phyloP scores from a whole-genome alignment of 2,888 invertebrate species.

The Amiota minor region DNA sequence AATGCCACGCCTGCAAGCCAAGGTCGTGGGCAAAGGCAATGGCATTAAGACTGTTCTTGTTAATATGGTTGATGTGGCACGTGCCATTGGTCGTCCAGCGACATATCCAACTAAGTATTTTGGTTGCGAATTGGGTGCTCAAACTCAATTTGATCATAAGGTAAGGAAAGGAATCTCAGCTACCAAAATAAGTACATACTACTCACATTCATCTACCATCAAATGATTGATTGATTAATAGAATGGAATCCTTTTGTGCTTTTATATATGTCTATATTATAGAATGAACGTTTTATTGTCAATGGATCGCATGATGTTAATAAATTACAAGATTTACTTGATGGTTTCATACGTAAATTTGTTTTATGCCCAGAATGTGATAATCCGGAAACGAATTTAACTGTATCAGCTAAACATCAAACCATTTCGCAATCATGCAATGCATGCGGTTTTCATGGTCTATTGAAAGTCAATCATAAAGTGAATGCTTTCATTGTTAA shows the following conservation, averaged over 20 bases:
- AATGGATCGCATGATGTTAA: conserved; percentile 98
- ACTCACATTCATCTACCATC: too few species aligned
- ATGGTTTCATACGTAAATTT: conserved; percentile 92
- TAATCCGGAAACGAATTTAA: conserved; percentile 97
- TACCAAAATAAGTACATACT: too few species aligned
- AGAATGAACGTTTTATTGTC: conserved; percentile 98
- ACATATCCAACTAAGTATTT: conserved; percentile 91
- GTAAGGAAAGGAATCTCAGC: too few species aligned
- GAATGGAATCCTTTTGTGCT: background rate
- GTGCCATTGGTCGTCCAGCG: conserved; percentile 96
- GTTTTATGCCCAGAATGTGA: conserved; percentile 96
- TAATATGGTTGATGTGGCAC: conserved; percentile 99
- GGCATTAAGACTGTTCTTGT: conserved; percentile 99
- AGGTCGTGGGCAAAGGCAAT: conserved; percentile 99
- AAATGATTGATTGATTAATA: too few species aligned
- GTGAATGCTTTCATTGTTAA: conserved; percentile 98
- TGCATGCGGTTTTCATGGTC: conserved; percentile 96
- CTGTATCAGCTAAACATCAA: conserved; percentile 90
- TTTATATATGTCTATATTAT: too few species aligned
- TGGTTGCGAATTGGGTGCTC: conserved; percentile 99
- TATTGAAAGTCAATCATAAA: conserved; percentile 95
- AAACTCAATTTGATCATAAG: conserved; percentile 98
- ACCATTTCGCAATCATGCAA: conserved; percentile 96
- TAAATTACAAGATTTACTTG: conserved; percentile 96
- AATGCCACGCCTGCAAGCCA: conserved; percentile 98